These are phyloP conservation scores for Sycophila texana DNA, from an alignment of 2,888 invertebrate genomes.

Conservation along the genomic window DNA sequence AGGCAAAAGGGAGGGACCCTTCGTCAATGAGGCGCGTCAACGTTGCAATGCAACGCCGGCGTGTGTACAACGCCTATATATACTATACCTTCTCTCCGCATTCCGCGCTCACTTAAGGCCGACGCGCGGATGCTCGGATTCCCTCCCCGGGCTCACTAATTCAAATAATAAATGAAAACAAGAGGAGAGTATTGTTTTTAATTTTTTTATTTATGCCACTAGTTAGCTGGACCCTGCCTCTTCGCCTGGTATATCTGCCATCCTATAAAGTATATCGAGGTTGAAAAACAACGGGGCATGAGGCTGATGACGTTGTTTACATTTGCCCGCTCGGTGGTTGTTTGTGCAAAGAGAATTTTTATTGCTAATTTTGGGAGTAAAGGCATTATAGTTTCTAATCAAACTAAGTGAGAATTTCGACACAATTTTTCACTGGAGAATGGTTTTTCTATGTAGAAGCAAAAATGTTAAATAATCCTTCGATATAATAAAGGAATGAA, in stretches of 20 bases:
- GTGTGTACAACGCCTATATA: not conserved
- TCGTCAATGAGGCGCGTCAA: slow-evolving; percentile 20
- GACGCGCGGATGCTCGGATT: not conserved
- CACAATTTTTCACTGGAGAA: no score
- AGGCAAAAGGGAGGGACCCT: slow-evolving; percentile 12
- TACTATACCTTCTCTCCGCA: slow-evolving; percentile 14
- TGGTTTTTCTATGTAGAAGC: no score
- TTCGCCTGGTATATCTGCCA: not conserved
- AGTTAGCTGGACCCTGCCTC: not conserved
- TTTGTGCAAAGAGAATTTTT: no score
- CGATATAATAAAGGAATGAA: no score
- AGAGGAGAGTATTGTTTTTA: slow-evolving; percentile 21
- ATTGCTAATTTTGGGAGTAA: no score
- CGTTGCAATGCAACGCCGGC: not conserved
- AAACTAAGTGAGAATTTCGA: no score
- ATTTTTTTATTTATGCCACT: slow-evolving; percentile 45
- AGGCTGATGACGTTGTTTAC: no score
- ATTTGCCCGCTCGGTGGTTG: no score
- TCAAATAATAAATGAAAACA: slow-evolving; percentile 39
- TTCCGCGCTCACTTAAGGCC: slow-evolving; percentile 43
- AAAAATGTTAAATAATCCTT: no score
- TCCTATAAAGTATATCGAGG: no score
- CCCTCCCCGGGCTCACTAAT: slow-evolving; percentile 19
- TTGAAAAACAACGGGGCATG: no score
- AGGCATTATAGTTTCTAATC: no score